phyloP scores from a whole-genome alignment of 2,888 invertebrate genomes.

The Muscina levida region DNA sequence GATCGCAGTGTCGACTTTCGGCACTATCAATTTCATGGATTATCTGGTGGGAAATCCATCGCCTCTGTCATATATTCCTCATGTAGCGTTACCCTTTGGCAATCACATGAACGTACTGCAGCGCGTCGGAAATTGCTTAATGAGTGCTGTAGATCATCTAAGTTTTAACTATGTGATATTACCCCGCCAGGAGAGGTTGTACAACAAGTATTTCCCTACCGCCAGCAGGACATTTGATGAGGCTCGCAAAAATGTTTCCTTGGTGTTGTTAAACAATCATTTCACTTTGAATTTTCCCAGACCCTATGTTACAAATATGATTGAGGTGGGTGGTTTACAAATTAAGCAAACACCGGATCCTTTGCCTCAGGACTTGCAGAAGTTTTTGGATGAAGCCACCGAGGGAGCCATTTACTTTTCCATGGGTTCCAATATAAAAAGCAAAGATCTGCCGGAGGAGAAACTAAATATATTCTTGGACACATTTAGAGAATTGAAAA shows the following conservation, averaged over 20 bases:
- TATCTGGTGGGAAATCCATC: constrained; percentile 69
- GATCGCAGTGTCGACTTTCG: constrained; percentile 69
- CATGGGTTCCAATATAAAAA: constrained; percentile 71
- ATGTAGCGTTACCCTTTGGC: constrained; percentile 27
- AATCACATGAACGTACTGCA: constrained; percentile 76
- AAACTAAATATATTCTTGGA: constrained; percentile 57
- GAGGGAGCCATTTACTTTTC: constrained; percentile 73
- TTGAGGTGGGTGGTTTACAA: constrained; percentile 74
- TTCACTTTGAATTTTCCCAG: constrained; percentile 71
- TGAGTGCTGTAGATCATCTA: background rate
- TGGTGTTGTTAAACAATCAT: constrained; percentile 73
- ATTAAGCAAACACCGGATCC: constrained; percentile 56
- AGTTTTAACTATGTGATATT: constrained; percentile 63
- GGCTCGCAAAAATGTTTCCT: constrained; percentile 70
- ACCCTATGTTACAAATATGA: constrained; percentile 72
- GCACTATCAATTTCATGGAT: constrained; percentile 65
- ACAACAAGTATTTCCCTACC: constrained; percentile 71
- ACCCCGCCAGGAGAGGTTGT: constrained; percentile 71
- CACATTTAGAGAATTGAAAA: constrained; percentile 20
- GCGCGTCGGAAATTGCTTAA: constrained; percentile 74
- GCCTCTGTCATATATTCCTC: constrained; percentile 57
- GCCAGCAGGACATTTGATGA: constrained; percentile 68
- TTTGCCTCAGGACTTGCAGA: constrained; percentile 64
- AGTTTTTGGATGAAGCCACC: constrained; percentile 69
- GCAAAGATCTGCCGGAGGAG: constrained; percentile 70